Evolutionary conservation across 2,888 invertebrate species (phyloP), one percentile per base, ranked within the genome.

Genomic region (Drosophila limbata): DNA sequence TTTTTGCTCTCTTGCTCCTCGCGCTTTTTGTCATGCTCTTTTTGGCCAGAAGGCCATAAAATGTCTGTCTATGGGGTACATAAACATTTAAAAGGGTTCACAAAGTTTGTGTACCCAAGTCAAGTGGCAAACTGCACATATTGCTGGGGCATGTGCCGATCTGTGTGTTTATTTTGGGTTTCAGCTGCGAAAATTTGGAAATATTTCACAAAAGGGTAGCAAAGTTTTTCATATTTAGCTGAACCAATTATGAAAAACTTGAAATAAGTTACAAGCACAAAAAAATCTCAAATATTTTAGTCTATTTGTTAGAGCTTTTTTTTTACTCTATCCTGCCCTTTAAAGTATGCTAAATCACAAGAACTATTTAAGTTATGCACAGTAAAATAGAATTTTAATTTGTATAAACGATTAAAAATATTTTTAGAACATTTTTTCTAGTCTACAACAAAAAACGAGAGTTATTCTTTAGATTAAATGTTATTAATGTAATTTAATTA

Each of bases 31-130:
- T 35, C 35, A 17, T 73, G 59, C 70, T 33, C 57, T 55, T 77
- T 76, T 77, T 66, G 59, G 72, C 74, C 42, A 53, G 28, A 37
- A 42, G 75, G 62, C 53, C 60, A 77, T 74, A 79, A 74, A 79
- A 74, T 57, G 66, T 42, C 74, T 57, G 47, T 57, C 56, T 61
- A 53, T 42, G 57, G 44, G 40, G 37, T 51, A 47, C 56, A 77
- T 52, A 77, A 71, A 77, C 63, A 77, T 67, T 52, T 45, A 37
- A 73, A 72, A 64, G 67, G 64, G 6, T 48, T 40, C 61, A 61
- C 67, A 59, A 60, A 25, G 35, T 63, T 61, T 66, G 39, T 64
- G 52, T 62, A 53, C 59, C 42, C 68, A 39, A 51, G 64, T 51
- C 68, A 68, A 68, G 64, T 63, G 68, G 52, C 68, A 52, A 56